Evolutionary conservation across 2,888 invertebrate genomes (phyloP), one percentile per base, ranked within the genome.

Genomic region (Pseudococcus longispinus): DNA sequence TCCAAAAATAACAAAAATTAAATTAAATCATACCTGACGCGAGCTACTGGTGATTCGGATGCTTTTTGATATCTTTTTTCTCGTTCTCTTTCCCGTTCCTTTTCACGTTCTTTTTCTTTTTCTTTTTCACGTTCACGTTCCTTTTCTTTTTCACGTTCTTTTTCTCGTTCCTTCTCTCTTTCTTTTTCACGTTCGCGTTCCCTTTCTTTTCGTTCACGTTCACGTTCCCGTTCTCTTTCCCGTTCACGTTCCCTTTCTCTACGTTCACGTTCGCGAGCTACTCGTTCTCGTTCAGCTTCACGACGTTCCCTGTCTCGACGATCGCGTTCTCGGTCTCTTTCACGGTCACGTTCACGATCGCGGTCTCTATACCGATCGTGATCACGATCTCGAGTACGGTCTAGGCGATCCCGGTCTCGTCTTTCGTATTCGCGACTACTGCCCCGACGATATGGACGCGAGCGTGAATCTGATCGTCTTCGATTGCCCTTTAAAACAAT

Each of bases 141-240:
- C 20, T 88, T 84, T 88, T 89, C 89, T 89, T 87, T 89, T 89
- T n/a, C n/a, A n/a, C 51, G 26, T 90, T 88, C 89, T 89, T 88
- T 89, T 89, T 88, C 88, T 26, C 88, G 88, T 87, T 89, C 89
- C 85, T 89, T 88, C 83, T 89, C 89, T 84, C 89, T 89, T 83
- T 87, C 88, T 37, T 87, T 65, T 60, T 86, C 89, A 29, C 92
- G 90, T 88, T 90, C 90, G 26, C 91, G 89, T n/a, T 91, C 91
- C 74, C 89, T 88, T 80, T 90, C 89, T 83, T 90, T 88, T 65
- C 89, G 89, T 46, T 90, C 88, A 4, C 88, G 88, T 32, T 87
- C 87, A 18, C 87, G 60, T 84, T 84, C 84, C 70, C 77, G 77
- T 65, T 88, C 88, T n/a, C 84, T 84, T 37, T 88, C 87, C 0